Conservation (phyloP, 2,113 vertebrate species). For the Halcyon malimbica region DNA sequence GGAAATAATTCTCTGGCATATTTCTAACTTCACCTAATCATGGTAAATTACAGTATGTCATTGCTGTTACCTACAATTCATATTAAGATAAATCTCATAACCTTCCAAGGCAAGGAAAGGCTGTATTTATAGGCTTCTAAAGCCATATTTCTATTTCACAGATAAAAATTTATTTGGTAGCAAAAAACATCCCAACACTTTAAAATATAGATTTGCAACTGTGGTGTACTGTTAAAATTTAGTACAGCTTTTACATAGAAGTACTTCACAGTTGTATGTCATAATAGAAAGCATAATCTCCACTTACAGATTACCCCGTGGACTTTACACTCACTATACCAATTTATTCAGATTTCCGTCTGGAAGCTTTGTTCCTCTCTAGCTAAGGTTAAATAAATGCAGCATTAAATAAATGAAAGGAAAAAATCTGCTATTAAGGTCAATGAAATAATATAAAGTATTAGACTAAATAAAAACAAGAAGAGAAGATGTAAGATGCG, state of each 20-base stretch:
- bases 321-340: conserved; percentile 11
- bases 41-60: conserved; percentile 31
- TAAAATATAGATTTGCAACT: conserved; percentile 50
- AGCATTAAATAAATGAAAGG: conserved; percentile 9
- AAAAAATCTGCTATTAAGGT: not conserved
- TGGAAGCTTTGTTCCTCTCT: conserved; percentile 35
- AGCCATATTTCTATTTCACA: conserved; percentile 44
- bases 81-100: conserved; percentile 41
- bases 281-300: conserved; percentile 58
- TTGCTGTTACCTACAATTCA: not conserved
- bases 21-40: conserved; percentile 7
- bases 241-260: conserved; percentile 56
- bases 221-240: conserved; percentile 57
- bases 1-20: not conserved
- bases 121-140: conserved; percentile 30
- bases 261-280: conserved; percentile 59
- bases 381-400: conserved; percentile 51
- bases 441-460: not conserved
- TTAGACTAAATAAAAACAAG: not conserved
- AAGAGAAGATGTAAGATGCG: not conserved
- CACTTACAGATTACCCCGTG: conserved; percentile 41
- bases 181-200: conserved; percentile 12
- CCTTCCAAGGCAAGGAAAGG: not conserved
- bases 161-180: conserved; percentile 54
- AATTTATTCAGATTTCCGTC: conserved; percentile 49